Percentiles rank a stretch among this genome's conserved stretches.
These are phyloP conservation scores for Phrynocephalus vlangalii DNA, from an alignment of 2,797 vertebrate genomes.

Conservation along the genomic window DNA sequence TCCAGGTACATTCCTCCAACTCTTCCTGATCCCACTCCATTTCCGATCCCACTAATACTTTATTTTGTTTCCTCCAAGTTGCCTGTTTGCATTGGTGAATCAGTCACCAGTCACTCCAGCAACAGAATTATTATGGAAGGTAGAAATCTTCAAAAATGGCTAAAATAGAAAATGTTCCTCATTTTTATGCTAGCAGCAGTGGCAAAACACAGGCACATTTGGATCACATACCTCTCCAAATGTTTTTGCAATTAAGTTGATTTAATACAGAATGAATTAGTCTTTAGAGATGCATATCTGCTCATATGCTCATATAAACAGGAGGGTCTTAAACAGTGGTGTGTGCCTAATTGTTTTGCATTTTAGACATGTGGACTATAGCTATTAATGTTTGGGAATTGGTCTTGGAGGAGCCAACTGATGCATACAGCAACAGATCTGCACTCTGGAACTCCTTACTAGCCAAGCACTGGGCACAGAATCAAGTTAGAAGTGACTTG, in stretches of 20 bases:
- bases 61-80: no score
- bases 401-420: conserved; percentile 11
- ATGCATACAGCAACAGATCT: conserved; percentile 2
- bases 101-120: no score
- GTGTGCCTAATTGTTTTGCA: conserved; percentile 55
- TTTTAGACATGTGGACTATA: conserved; percentile 43
- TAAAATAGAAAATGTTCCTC: background rate
- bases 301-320: conserved; percentile 45
- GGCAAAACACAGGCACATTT: background rate
- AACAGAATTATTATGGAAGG: background rate
- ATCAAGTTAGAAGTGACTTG: background rate
- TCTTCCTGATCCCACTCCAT: no score
- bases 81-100: no score
- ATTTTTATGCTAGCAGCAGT: background rate
- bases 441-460: background rate
- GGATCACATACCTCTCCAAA: conserved; percentile 36
- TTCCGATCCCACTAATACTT: no score
- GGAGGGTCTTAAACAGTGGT: conserved; percentile 34
- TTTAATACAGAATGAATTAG: conserved; percentile 56
- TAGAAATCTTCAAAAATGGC: conserved; percentile 26
- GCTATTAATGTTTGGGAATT: conserved; percentile 37
- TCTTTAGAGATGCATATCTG: conserved; percentile 43
- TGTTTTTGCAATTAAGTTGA: conserved; percentile 45
- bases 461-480: background rate
- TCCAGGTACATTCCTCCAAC: no score